These are phyloP conservation scores for Blastomussa wellsi DNA, from an alignment of 92 coral and sea anemone species.

Conservation along the genomic window DNA sequence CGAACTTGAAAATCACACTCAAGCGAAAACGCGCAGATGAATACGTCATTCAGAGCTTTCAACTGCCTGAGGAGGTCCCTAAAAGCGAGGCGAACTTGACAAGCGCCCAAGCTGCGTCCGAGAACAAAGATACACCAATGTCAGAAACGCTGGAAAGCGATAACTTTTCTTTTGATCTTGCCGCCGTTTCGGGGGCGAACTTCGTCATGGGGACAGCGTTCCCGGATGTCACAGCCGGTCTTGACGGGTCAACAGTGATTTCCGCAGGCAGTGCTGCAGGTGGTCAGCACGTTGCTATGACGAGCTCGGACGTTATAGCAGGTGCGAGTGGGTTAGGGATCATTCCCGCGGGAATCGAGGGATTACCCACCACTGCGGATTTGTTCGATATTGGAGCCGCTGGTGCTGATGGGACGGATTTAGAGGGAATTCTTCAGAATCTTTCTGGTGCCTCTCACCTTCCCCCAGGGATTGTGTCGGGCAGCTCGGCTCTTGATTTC, in stretches of 20 bases:
- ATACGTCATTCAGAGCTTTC: slow-evolving; percentile 88
- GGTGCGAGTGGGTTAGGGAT: slow-evolving; percentile 57
- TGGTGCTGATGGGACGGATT: slow-evolving; percentile 64
- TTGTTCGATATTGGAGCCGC: slow-evolving; percentile 54
- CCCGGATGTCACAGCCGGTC: slow-evolving; percentile 48
- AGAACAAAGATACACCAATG: background rate
- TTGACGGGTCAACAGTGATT: slow-evolving; percentile 35
- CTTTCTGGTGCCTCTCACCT: slow-evolving; percentile 95
- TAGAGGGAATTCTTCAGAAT: slow-evolving; percentile 94
- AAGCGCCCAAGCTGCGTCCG: background rate
- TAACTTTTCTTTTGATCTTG: slow-evolving; percentile 41
- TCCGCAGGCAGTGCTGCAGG: slow-evolving; percentile 31
- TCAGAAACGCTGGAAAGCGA: slow-evolving; percentile 38
- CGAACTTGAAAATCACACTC: slow-evolving; percentile 76
- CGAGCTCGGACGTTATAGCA: slow-evolving; percentile 48
- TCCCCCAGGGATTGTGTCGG: slow-evolving; percentile 77
- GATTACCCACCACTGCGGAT: slow-evolving; percentile 54
- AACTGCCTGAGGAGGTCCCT: slow-evolving; percentile 64
- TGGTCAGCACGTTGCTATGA: slow-evolving; percentile 25
- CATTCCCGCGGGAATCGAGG: slow-evolving; percentile 51
- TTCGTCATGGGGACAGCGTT: slow-evolving; percentile 50
- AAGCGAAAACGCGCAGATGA: slow-evolving; percentile 90
- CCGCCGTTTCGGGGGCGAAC: slow-evolving; percentile 42
- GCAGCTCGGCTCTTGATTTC: slow-evolving; percentile 80
- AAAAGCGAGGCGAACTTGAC: slow-evolving; percentile 31